These are phyloP conservation scores for Otolemur garnettii DNA, from an alignment of 2,113 vertebrate species.

Conservation along the genomic window DNA sequence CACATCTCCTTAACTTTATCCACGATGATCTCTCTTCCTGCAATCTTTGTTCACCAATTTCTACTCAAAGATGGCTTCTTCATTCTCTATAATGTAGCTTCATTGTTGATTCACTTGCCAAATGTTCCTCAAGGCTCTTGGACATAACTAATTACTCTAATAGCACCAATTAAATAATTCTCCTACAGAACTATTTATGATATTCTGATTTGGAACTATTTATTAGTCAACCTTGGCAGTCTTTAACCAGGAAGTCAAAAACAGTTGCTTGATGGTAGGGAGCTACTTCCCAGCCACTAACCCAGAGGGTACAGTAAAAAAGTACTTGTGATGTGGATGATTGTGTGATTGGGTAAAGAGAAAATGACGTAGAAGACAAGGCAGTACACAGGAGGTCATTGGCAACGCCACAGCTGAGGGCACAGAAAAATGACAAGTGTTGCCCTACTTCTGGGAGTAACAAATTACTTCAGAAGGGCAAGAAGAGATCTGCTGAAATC, in stretches of 20 bases:
- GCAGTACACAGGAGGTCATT: neutral
- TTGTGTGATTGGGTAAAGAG: neutral
- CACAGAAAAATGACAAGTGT: neutral
- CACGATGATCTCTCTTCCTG: neutral
- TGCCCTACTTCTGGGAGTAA: slow-evolving; percentile 3
- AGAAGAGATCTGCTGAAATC: neutral
- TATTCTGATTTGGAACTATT: slow-evolving; percentile 20
- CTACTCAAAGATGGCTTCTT: slow-evolving; percentile 2
- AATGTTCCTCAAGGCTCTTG: slow-evolving; percentile 8
- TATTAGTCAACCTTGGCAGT: slow-evolving; percentile 17
- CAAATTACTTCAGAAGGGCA: neutral
- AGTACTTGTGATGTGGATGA: neutral
- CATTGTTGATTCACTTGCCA: neutral
- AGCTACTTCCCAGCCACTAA: neutral
- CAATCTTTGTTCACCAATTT: slow-evolving; percentile 30
- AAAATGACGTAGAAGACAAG: slow-evolving; percentile 1
- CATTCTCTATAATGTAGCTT: slow-evolving; percentile 1
- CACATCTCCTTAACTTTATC: slow-evolving; percentile 8
- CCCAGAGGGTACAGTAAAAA: neutral
- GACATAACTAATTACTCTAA: neutral
- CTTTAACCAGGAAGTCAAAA: neutral
- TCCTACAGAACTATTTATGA: slow-evolving; percentile 17
- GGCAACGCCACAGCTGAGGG: neutral
- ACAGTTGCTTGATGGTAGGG: slow-evolving; percentile 10
- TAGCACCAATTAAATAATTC: slow-evolving; percentile 5